These are phyloP conservation scores for Carapus acus DNA, from an alignment of 2,797 vertebrate genomes.

Conservation along the genomic window DNA sequence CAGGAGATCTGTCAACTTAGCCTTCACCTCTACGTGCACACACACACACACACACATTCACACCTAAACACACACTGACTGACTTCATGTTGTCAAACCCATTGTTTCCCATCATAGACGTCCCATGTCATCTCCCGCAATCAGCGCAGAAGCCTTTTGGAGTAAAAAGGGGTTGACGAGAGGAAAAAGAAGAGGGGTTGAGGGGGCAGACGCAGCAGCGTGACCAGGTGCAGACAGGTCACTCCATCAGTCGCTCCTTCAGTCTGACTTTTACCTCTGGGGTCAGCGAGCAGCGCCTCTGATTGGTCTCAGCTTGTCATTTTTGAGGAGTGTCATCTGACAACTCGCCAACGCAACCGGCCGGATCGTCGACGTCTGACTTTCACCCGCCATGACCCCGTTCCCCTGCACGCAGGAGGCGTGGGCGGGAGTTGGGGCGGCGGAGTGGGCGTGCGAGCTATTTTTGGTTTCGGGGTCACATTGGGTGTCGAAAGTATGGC, in stretches of 20 bases:
- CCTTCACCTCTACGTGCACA: slow-evolving; percentile 9
- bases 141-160: slow-evolving; percentile 20
- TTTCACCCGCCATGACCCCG: slow-evolving; percentile 48
- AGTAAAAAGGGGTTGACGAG: slow-evolving; percentile 14
- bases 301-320: slow-evolving; percentile 58
- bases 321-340: slow-evolving; percentile 43
- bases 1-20: slow-evolving; percentile 17
- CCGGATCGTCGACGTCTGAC: slow-evolving; percentile 53
- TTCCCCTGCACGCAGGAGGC: slow-evolving; percentile 30
- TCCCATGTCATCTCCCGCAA: slow-evolving; percentile 46
- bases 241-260: slow-evolving; percentile 49
- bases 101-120: slow-evolving; percentile 30
- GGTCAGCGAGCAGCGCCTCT: slow-evolving; percentile 49
- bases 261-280: slow-evolving; percentile 26
- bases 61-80: slow-evolving; percentile 5
- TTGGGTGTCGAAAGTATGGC: slow-evolving; percentile 37
- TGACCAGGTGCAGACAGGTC: slow-evolving; percentile 49
- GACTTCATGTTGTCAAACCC: slow-evolving; percentile 31
- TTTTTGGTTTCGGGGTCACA: slow-evolving; percentile 45
- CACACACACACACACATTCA: slow-evolving; percentile 11
- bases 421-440: slow-evolving; percentile 21
- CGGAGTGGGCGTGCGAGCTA: too few relatives aligned
- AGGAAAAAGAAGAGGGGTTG: slow-evolving; percentile 31
- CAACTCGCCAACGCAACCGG: slow-evolving; percentile 47
- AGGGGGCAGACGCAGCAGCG: slow-evolving; percentile 42